A percentile compares a stretch with the other conserved stretches of the same genome.
These are phyloP conservation scores for Tilapia sparmanii DNA, from an alignment of 2,113 vertebrate genomes.

Conservation along the genomic window DNA sequence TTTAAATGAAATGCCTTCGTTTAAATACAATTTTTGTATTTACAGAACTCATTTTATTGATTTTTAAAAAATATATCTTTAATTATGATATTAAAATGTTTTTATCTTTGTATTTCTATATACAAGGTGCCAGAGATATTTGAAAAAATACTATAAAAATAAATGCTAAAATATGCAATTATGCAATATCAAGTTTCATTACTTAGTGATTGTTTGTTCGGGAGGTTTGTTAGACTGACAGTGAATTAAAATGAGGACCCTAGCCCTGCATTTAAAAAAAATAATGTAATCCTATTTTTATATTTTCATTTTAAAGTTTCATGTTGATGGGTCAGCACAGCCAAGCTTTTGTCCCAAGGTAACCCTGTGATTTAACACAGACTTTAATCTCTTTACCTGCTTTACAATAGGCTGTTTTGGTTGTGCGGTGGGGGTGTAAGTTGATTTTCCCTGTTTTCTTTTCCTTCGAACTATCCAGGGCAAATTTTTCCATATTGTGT, in stretches of 20 bases:
- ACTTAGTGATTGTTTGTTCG: neutral
- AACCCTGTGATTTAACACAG: conserved; percentile 45
- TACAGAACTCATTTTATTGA: neutral
- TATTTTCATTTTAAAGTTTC: conserved; percentile 8
- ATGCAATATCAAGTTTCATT: neutral
- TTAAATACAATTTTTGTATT: fast-evolving
- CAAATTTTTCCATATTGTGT: neutral
- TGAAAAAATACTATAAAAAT: neutral
- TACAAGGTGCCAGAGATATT: neutral
- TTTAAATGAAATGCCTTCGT: fast-evolving
- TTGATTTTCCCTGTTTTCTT: neutral
- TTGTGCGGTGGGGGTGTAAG: neutral
- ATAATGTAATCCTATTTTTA: neutral
- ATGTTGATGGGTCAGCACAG: conserved; percentile 36
- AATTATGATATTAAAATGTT: fast-evolving
- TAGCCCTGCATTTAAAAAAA: neutral
- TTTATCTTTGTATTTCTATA: neutral
- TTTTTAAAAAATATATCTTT: neutral
- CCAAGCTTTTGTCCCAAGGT: conserved; percentile 38
- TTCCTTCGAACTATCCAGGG: neutral
- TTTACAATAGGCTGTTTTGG: conserved; percentile 37
- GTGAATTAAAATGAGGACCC: neutral
- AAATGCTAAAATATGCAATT: neutral
- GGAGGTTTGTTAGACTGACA: neutral
- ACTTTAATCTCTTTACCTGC: conserved; percentile 58